phyloP scores from a whole-genome alignment of 1,140 invertebrate species.

The Phocides pigmalion region DNA sequence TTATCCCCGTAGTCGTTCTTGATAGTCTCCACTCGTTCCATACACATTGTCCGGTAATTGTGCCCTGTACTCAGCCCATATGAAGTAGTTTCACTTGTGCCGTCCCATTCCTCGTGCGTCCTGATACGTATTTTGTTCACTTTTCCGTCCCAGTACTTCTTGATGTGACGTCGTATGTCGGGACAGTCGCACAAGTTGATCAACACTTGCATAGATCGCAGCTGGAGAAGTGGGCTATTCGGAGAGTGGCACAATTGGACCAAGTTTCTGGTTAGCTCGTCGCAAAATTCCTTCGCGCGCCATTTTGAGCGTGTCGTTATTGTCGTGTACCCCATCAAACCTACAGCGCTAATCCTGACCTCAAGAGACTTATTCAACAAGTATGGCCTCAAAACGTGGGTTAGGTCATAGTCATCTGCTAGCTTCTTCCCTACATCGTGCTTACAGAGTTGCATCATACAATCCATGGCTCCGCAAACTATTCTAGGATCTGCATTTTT shows the following conservation, averaged over 20 bases:
- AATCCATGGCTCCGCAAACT: conserved; percentile 61
- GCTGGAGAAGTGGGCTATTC: conserved; percentile 58
- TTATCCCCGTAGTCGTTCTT: conserved; percentile 65
- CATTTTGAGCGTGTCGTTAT: conserved; percentile 70
- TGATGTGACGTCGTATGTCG: conserved; percentile 62
- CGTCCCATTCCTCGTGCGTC: conserved; percentile 71
- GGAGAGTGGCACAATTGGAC: conserved; percentile 46
- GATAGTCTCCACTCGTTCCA: conserved; percentile 60
- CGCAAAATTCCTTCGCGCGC: conserved; percentile 64
- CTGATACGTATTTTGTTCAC: conserved; percentile 54
- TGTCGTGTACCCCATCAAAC: conserved; percentile 63
- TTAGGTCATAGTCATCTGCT: conserved; percentile 66
- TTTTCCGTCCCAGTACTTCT: conserved; percentile 50
- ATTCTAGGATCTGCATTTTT: conserved; percentile 50
- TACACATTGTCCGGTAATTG: conserved; percentile 67
- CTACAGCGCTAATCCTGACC: conserved; percentile 58
- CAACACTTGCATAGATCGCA: conserved; percentile 63
- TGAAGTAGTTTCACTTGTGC: conserved; percentile 58
- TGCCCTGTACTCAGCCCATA: conserved; percentile 65
- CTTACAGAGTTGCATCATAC: conserved; percentile 67
- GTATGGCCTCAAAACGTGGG: conserved; percentile 46
- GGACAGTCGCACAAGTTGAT: conserved; percentile 74
- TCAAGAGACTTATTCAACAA: conserved; percentile 42
- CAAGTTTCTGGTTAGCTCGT: conserved; percentile 50
- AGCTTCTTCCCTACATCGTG: conserved; percentile 63